Base-by-base conservation (phyloP, 1,140 invertebrate genomes). In the Dendrolimus punctatus region DNA sequence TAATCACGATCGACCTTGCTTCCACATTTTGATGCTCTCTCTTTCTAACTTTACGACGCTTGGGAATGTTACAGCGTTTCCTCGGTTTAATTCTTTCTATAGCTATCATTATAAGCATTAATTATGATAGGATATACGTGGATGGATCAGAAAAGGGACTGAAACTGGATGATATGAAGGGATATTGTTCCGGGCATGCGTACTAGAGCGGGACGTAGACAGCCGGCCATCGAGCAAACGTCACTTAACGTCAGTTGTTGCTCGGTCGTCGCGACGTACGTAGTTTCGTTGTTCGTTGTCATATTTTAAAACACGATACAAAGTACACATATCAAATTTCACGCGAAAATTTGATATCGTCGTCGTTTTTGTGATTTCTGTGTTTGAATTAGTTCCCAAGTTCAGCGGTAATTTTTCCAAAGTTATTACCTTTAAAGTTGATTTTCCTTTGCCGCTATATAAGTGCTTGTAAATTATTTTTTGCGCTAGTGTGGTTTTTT, bases 311-410 rank as follows among this genome's bases (percentile, higher is more conserved):
- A 23, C 9, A 47, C 62, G 67, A 62, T 62, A 70, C 68, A 23
- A 23, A 63, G 71, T 75, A 77, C 79, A 82, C 79, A 80, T 85
- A 80, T 85, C 78, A 76, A 80, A 80, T 85, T 85, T 85, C 78
- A 79, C 66, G 70, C 69, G 76, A 85, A 85, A 85, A 79, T 85
- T 83, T 81, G 82, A 85, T 85, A 80, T 82, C 56, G 82, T 85
- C 67, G 80, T 85, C 73, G 60, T 68, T 72, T 78, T 57, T 78
- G 79, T 82, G 77, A 55, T 59, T 58, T 53, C 63, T 73, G 74
- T 79, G 80, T 72, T 70, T 66, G 55, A 70, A 66, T 66, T 73
- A 76, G 68, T 76, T 76, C 65, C 64, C 65, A 66, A 60, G 63
- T 72, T 70, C 49, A 69, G 67, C 72, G 80, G 78, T 81, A 83